Evolutionary conservation across 2,888 invertebrate genomes (phyloP).

Genomic region (Eupithecia vulgata): DNA sequence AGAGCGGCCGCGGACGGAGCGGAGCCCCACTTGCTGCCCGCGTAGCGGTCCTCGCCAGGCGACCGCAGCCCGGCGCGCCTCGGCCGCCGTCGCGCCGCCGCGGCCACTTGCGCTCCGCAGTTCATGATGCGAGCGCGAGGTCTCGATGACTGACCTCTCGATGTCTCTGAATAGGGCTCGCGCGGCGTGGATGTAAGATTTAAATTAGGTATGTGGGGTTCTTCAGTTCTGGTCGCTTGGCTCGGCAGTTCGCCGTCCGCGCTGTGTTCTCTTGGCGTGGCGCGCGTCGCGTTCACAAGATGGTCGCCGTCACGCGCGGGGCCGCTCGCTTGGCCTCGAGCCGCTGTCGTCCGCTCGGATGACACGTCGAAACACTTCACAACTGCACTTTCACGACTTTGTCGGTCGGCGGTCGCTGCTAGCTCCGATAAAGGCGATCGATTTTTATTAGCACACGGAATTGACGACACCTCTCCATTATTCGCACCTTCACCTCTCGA

Average conservation of each 20-base stretch:
- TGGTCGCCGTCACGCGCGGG: constrained; percentile 68
- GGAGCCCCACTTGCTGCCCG: constrained; percentile 92
- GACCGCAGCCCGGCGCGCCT: constrained; percentile 27
- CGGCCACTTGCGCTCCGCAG: constrained; percentile 50
- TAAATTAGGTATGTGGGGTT: constrained; percentile 20
- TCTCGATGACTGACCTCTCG: constrained; percentile 44
- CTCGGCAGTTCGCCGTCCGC: constrained; percentile 45
- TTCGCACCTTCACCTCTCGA: constrained; percentile 80
- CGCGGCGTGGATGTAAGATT: constrained; percentile 4
- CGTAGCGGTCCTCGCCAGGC: constrained; percentile 75
- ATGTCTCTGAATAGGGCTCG: constrained; percentile 5
- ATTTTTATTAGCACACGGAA: constrained; percentile 71
- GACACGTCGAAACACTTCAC: constrained; percentile 82
- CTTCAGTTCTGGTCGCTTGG: constrained; percentile 22
- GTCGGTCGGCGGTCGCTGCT: constrained; percentile 81
- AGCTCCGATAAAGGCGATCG: constrained; percentile 77
- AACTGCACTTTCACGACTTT: constrained; percentile 77
- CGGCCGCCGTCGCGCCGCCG: constrained; percentile 51
- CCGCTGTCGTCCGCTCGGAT: constrained; percentile 78
- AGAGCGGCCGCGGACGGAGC: constrained; percentile 91
- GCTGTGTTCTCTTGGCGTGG: constrained; percentile 54
- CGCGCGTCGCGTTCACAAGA: constrained; percentile 67
- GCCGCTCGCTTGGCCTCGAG: constrained; percentile 71
- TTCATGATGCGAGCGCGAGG: constrained; percentile 56
- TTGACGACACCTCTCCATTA: constrained; percentile 81